Conservation (phyloP, 1,140 invertebrate genomes). For the Bombus sibiricus region DNA sequence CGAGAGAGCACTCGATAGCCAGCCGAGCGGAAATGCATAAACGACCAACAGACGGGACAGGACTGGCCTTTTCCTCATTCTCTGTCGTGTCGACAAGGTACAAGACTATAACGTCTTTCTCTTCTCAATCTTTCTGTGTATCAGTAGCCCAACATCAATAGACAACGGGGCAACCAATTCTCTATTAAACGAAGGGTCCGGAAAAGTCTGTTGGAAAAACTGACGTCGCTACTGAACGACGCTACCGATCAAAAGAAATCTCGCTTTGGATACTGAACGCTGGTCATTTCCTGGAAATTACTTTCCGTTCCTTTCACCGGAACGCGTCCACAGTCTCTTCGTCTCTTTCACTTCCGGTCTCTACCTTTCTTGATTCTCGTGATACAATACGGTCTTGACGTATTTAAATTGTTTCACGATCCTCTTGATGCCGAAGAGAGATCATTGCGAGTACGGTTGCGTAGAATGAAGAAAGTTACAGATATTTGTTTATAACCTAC, state of each 20-base stretch:
- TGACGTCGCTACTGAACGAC: slow-evolving; percentile 29
- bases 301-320: not conserved
- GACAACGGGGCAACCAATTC: slow-evolving; percentile 15
- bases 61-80: slow-evolving; percentile 48
- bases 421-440: not conserved
- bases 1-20: slow-evolving; percentile 70
- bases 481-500: too few species aligned
- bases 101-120: not conserved
- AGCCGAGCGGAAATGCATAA: slow-evolving; percentile 80
- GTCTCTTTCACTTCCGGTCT: not conserved
- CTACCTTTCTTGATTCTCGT: not conserved
- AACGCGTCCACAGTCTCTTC: not conserved
- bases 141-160: not conserved
- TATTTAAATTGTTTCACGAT: not conserved
- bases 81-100: slow-evolving; percentile 15
- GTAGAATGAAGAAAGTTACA: not conserved
- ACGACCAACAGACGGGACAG: slow-evolving; percentile 62
- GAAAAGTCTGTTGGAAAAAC: slow-evolving; percentile 43
- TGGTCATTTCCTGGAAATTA: slow-evolving; percentile 56
- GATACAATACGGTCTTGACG: not conserved
- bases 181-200: slow-evolving; percentile 49
- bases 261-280: slow-evolving; percentile 19
- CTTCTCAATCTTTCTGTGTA: not conserved
- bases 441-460: not conserved
- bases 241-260: slow-evolving; percentile 56